Evolutionary conservation across 2,797 vertebrate species (phyloP).

Genomic region (Helicolenus hilgendorfi): DNA sequence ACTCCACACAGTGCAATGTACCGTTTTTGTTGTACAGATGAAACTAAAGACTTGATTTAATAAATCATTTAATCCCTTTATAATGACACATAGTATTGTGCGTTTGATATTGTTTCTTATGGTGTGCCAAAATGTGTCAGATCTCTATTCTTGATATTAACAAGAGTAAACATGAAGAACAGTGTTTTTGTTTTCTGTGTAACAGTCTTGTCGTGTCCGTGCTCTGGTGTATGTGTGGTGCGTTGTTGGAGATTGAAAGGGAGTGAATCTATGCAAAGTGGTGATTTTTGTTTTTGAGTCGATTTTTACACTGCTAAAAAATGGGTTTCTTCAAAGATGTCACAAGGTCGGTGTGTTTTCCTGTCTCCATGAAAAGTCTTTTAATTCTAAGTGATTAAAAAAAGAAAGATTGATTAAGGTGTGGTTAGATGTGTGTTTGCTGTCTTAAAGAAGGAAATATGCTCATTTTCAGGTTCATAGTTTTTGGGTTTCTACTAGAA

Average conservation of each 20-base stretch:
- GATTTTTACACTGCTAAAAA: conserved; percentile 7
- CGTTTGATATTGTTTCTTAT: conserved; percentile 73
- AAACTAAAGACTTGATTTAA: conserved; percentile 69
- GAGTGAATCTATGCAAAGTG: conserved; percentile 77
- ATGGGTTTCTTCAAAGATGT: conserved; percentile 28
- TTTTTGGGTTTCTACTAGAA: fast-evolving
- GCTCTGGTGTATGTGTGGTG: conserved; percentile 5
- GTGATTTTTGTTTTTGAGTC: background rate
- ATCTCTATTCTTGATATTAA: conserved; percentile 79
- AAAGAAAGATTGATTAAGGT: background rate
- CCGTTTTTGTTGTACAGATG: conserved; percentile 61
- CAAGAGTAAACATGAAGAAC: background rate
- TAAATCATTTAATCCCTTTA: conserved; percentile 81
- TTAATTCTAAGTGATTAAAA: conserved; percentile 2
- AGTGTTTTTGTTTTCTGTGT: conserved; percentile 28
- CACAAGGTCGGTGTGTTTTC: conserved; percentile 12
- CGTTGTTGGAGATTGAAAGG: background rate
- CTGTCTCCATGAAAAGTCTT: conserved; percentile 33
- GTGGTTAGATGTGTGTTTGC: conserved; percentile 11
- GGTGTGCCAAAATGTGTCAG: conserved; percentile 47
- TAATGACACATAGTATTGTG: conserved; percentile 66
- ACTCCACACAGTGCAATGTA: conserved; percentile 27
- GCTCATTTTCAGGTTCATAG: background rate
- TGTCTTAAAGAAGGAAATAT: conserved; percentile 11
- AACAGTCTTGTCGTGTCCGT: conserved; percentile 13